Conservation (phyloP, 2,797 vertebrate genomes). For the Cichlasoma orientale region DNA sequence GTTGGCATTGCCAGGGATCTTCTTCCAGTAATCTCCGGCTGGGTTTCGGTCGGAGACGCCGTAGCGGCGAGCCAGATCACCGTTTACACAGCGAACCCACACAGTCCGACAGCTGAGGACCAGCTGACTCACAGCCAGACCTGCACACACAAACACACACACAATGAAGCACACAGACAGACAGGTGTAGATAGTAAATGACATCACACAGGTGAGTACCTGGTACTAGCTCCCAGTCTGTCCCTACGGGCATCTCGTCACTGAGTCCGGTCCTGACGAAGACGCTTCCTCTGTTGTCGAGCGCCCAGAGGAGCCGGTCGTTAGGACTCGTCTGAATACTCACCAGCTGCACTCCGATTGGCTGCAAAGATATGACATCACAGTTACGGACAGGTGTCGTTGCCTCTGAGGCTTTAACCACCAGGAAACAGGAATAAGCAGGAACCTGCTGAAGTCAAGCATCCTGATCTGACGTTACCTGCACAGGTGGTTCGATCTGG, state of each 20-base stretch:
- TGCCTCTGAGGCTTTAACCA: neutral
- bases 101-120: slow-evolving; percentile 87
- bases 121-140: slow-evolving; percentile 90
- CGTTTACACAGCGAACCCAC: slow-evolving; percentile 92
- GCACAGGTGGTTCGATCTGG: slow-evolving; percentile 91
- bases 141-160: slow-evolving; percentile 66
- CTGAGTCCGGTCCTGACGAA: slow-evolving; percentile 90
- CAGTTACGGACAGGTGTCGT: slow-evolving; percentile 2
- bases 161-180: neutral
- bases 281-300: slow-evolving; percentile 91
- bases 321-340: slow-evolving; percentile 89
- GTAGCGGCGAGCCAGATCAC: slow-evolving; percentile 91
- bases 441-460: neutral
- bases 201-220: slow-evolving; percentile 70
- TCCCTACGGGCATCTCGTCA: slow-evolving; percentile 96
- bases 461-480: slow-evolving; percentile 76
- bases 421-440: neutral
- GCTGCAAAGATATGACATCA: slow-evolving; percentile 77
- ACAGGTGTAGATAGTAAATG: neutral
- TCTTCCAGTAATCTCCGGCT: slow-evolving; percentile 98
- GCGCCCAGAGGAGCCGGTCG: slow-evolving; percentile 92
- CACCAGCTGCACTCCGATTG: slow-evolving; percentile 88
- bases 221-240: slow-evolving; percentile 94
- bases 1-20: slow-evolving; percentile 86
- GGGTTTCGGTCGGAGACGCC: slow-evolving; percentile 91